phyloP scores from a whole-genome alignment of 2,113 vertebrate genomes.

The Peucedramus taeniatus region DNA sequence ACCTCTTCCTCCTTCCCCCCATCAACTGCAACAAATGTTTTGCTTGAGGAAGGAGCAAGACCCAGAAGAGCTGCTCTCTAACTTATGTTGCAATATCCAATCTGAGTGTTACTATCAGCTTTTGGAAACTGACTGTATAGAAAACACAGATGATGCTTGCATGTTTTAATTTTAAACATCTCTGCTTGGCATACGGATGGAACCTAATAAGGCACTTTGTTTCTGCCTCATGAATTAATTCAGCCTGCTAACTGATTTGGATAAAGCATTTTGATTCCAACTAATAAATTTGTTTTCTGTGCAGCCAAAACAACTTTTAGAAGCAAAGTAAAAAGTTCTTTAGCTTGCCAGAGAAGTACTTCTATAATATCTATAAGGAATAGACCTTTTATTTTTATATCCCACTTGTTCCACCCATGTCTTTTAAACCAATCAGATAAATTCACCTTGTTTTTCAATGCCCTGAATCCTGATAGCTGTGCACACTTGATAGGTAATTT shows the following conservation, averaged over 20 bases:
- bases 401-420: slow-evolving; percentile 54
- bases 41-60: slow-evolving; percentile 23
- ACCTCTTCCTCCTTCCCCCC: slow-evolving; percentile 18
- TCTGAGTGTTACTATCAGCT: slow-evolving; percentile 44
- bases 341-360: neutral
- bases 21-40: slow-evolving; percentile 1
- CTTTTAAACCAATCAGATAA: slow-evolving; percentile 79
- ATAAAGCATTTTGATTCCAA: slow-evolving; percentile 31
- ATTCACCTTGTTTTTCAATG: slow-evolving; percentile 74
- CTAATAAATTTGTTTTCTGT: neutral
- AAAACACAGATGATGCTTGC: slow-evolving; percentile 29
- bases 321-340: neutral
- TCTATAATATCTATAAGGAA: neutral
- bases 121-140: slow-evolving; percentile 18
- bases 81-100: slow-evolving; percentile 36
- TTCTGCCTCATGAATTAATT: slow-evolving; percentile 18
- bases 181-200: neutral
- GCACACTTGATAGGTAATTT: slow-evolving; percentile 81
- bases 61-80: neutral
- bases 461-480: slow-evolving; percentile 78
- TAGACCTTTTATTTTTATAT: neutral
- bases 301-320: neutral
- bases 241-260: slow-evolving; percentile 35
- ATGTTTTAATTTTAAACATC: slow-evolving; percentile 45
- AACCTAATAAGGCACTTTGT: slow-evolving; percentile 29